A percentile compares a stretch with the other conserved stretches of the same genome.
Evolutionary conservation across 1,140 invertebrate genomes (phyloP).

Genomic region (Probaryconus sp.): DNA sequence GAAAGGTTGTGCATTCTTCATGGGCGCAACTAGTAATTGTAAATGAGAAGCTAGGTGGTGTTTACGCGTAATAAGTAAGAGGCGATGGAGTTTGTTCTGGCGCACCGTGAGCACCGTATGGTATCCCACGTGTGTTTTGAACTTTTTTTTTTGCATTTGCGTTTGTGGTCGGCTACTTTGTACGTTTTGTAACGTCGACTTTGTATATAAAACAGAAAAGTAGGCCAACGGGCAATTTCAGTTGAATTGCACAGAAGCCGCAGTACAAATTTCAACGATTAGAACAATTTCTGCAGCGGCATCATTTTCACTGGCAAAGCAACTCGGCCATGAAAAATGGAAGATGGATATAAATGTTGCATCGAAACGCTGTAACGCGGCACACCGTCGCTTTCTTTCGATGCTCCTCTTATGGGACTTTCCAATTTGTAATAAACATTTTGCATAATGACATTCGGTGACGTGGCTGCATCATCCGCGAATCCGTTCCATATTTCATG

Average conservation of each 20-base stretch:
- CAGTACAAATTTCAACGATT: slow-evolving; percentile 20
- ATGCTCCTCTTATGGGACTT: slow-evolving; percentile 16
- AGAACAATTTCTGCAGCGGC: slow-evolving; percentile 13
- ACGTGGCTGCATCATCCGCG: slow-evolving; percentile 8
- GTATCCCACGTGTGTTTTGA: slow-evolving; percentile 2
- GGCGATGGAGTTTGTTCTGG: slow-evolving; percentile 5
- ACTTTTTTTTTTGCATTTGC: slow-evolving; percentile 2
- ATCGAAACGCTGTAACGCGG: slow-evolving; percentile 12
- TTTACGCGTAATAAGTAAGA: slow-evolving; percentile 29
- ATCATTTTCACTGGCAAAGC: not conserved
- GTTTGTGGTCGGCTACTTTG: slow-evolving; percentile 20
- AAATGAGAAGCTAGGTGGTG: slow-evolving; percentile 29
- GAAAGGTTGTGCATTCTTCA: slow-evolving; percentile 8
- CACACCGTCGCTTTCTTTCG: slow-evolving; percentile 4
- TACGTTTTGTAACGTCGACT: slow-evolving; percentile 27
- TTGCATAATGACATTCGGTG: slow-evolving; percentile 38
- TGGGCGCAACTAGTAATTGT: slow-evolving; percentile 24
- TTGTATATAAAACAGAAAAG: slow-evolving; percentile 24
- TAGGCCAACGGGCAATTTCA: slow-evolving; percentile 29
- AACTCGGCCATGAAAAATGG: slow-evolving; percentile 4
- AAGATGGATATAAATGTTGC: not conserved
- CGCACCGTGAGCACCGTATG: slow-evolving; percentile 7
- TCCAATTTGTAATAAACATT: slow-evolving; percentile 36
- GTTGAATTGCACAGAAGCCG: slow-evolving; percentile 10
- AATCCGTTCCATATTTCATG: slow-evolving; percentile 7